Percentiles rank a stretch among this genome's conserved stretches.
These are phyloP conservation scores for Centropus unirufus DNA, from an alignment of 2,113 vertebrate genomes.

Conservation along the genomic window DNA sequence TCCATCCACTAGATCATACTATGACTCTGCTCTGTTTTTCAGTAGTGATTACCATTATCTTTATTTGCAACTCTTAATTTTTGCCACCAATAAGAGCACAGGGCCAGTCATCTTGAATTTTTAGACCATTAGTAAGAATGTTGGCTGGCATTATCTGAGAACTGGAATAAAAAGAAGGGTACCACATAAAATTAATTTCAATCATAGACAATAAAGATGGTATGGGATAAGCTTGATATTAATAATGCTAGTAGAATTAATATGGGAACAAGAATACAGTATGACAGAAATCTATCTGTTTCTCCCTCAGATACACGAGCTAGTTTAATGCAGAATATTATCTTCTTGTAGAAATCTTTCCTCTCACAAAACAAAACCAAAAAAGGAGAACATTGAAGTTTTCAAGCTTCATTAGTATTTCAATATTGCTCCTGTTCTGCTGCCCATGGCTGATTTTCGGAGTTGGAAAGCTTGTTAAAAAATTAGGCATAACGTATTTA, in stretches of 20 bases:
- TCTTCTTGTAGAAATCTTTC: not conserved
- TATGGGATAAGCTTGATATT: not conserved
- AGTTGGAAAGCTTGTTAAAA: slow-evolving; percentile 25
- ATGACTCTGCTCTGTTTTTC: not conserved
- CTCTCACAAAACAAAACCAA: not conserved
- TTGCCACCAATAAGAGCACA: not conserved
- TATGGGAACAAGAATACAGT: too few species aligned
- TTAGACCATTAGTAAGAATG: not conserved
- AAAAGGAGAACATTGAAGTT: not conserved
- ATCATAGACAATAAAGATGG: not conserved
- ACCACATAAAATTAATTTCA: not conserved
- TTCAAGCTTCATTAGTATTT: slow-evolving; percentile 41
- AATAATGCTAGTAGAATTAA: not conserved
- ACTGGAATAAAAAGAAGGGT: not conserved
- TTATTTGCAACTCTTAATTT: not conserved
- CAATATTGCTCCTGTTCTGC: not conserved
- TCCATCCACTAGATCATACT: not conserved
- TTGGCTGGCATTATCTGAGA: not conserved
- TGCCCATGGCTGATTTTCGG: not conserved
- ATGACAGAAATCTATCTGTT: not conserved
- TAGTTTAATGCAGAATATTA: not conserved
- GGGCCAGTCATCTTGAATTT: not conserved
- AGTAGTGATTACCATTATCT: not conserved
- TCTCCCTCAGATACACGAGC: not conserved
- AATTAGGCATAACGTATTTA: slow-evolving; percentile 2